Percentiles rank a stretch among this genome's conserved stretches.
Conservation (phyloP, 2,888 invertebrate species). For the Erebia epiphron region DNA sequence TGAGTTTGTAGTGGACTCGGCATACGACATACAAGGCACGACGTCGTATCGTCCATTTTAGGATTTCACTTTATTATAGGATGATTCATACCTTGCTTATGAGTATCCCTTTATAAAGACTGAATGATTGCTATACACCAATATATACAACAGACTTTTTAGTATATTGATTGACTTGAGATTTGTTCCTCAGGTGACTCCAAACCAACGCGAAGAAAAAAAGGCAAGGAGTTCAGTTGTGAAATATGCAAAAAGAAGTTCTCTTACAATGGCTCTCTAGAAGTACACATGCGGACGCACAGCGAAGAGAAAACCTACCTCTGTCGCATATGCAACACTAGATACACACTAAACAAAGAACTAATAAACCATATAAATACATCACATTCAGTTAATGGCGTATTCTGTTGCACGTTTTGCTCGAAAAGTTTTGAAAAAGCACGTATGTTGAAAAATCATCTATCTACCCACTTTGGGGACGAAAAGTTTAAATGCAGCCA, state of each 20-base stretch:
- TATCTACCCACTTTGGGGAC: conserved; percentile 56
- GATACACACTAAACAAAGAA: conserved; percentile 61
- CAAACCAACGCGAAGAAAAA: conserved; percentile 29
- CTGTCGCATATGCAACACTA: conserved; percentile 59
- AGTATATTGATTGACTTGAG: background rate
- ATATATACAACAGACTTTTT: too few relatives aligned
- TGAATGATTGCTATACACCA: too few relatives aligned
- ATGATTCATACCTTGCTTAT: too few relatives aligned
- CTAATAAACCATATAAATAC: conserved; percentile 60
- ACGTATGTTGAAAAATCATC: conserved; percentile 60
- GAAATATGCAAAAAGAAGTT: conserved; percentile 57
- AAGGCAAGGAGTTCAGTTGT: conserved; percentile 50
- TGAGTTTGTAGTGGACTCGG: too few relatives aligned
- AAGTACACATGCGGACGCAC: conserved; percentile 56
- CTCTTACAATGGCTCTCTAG: conserved; percentile 55
- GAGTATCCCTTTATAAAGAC: too few relatives aligned
- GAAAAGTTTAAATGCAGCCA: conserved; percentile 63
- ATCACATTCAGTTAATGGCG: conserved; percentile 51
- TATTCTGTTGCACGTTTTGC: conserved; percentile 63
- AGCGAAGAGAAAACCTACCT: conserved; percentile 61
- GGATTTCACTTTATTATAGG: too few relatives aligned
- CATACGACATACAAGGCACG: too few relatives aligned
- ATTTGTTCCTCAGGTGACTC: conserved; percentile 40
- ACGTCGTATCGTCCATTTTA: too few relatives aligned
- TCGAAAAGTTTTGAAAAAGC: conserved; percentile 57